Evolutionary conservation across 2,797 vertebrate genomes (phyloP).

Genomic region (Oceanodroma leucorhoa): DNA sequence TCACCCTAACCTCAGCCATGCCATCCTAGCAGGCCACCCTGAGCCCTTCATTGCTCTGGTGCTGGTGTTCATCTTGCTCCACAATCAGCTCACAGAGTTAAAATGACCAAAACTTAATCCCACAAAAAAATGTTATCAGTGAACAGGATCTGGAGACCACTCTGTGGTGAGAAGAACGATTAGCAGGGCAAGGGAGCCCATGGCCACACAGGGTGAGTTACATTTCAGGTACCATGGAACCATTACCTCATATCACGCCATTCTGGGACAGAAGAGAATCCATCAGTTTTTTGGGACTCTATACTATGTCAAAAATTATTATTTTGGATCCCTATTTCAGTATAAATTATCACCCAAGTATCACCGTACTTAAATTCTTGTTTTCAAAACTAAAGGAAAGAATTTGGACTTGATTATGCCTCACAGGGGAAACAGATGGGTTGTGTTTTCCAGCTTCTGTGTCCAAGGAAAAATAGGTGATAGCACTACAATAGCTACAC

Average conservation of each 20-base stretch:
- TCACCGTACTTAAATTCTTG: neutral
- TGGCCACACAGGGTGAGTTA: neutral
- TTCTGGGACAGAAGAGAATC: neutral
- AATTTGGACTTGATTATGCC: neutral
- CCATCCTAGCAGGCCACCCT: neutral
- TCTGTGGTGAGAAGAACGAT: neutral
- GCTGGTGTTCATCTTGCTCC: neutral
- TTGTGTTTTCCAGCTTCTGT: neutral
- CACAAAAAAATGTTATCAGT: neutral
- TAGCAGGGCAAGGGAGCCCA: neutral
- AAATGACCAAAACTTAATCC: neutral
- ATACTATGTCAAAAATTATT: neutral
- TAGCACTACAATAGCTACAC: neutral
- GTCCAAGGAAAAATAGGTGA: neutral
- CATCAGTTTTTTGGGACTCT: neutral
- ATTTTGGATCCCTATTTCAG: neutral
- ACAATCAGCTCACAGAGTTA: neutral
- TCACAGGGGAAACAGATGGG: neutral
- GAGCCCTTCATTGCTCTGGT: neutral
- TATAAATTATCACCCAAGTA: neutral
- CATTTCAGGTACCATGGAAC: neutral
- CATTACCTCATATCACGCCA: neutral
- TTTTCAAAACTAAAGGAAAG: neutral
- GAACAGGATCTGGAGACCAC: neutral
- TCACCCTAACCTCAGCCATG: neutral